These are phyloP conservation scores for Pyrrhosoma nymphula DNA, from an alignment of 2,888 invertebrate genomes.

Conservation along the genomic window DNA sequence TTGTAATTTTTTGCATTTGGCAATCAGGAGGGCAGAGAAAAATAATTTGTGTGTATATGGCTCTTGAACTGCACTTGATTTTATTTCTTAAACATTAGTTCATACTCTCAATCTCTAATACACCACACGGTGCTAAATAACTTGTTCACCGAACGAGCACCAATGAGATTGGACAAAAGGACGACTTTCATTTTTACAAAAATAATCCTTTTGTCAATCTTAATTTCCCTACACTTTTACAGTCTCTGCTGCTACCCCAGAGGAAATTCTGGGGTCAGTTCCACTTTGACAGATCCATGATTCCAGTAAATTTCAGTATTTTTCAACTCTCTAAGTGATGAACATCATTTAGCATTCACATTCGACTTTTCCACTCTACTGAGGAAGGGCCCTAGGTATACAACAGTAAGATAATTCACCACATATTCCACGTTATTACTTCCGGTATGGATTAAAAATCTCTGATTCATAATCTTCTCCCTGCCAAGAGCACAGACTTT, in stretches of 20 bases:
- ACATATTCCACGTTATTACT: slow-evolving; percentile 14
- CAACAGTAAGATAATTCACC: slow-evolving; percentile 18
- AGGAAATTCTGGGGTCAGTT: background rate
- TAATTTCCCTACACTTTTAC: slow-evolving; percentile 5
- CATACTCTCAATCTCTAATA: slow-evolving; percentile 22
- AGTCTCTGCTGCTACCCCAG: background rate
- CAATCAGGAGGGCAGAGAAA: slow-evolving; percentile 27
- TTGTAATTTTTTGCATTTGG: background rate
- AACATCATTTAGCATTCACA: slow-evolving; percentile 5
- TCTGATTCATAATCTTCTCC: background rate
- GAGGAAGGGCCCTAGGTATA: background rate
- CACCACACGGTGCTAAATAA: slow-evolving; percentile 26
- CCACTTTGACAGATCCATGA: slow-evolving; percentile 5
- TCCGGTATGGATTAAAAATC: background rate
- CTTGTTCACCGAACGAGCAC: slow-evolving; percentile 18
- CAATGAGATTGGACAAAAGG: slow-evolving; percentile 31
- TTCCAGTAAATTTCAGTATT: slow-evolving; percentile 4
- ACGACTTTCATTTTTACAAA: slow-evolving; percentile 24
- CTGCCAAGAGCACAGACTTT: slow-evolving; percentile 26
- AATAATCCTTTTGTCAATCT: slow-evolving; percentile 24
- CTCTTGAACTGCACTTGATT: slow-evolving; percentile 4
- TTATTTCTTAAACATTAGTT: background rate
- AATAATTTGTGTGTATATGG: background rate
- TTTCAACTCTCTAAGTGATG: background rate
- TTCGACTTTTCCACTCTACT: background rate